A percentile compares a stretch with the other conserved stretches of the same genome.
Evolutionary conservation across 2,113 vertebrate species (phyloP).

Genomic region (Triplophysa dalaica): DNA sequence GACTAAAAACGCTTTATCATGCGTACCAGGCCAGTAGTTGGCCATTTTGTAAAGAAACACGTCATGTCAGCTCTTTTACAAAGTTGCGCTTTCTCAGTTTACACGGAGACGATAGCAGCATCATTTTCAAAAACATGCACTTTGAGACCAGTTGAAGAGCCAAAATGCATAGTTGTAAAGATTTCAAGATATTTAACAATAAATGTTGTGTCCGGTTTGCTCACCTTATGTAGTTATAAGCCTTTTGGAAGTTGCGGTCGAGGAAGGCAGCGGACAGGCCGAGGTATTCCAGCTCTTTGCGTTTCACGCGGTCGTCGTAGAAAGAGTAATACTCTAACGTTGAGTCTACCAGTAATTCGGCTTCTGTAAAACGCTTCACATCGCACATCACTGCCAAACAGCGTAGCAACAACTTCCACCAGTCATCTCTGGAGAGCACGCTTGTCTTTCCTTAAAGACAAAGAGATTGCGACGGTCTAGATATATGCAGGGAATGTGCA

Average conservation of each 20-base stretch:
- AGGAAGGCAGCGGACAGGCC: conserved; percentile 93
- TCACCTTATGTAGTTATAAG: conserved; percentile 96
- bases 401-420: conserved; percentile 93
- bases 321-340: conserved; percentile 95
- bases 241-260: conserved; percentile 90
- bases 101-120: no score
- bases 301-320: conserved; percentile 89
- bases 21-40: no score
- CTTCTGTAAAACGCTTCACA: conserved; percentile 84
- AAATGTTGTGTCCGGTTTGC: background rate
- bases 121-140: no score
- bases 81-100: no score
- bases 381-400: conserved; percentile 86
- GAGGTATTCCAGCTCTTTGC: conserved; percentile 93
- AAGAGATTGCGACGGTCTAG: no score
- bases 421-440: conserved; percentile 91
- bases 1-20: no score
- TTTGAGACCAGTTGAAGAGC: no score
- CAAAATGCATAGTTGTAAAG: no score
- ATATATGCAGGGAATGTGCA: background rate
- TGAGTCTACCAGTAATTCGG: conserved; percentile 92
- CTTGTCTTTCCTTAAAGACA: conserved; percentile 77
- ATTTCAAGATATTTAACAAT: no score
- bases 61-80: no score
- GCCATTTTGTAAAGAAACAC: no score